These are phyloP conservation scores for Thalassarche chlororhynchos DNA, from an alignment of 2,113 vertebrate genomes.

Conservation along the genomic window DNA sequence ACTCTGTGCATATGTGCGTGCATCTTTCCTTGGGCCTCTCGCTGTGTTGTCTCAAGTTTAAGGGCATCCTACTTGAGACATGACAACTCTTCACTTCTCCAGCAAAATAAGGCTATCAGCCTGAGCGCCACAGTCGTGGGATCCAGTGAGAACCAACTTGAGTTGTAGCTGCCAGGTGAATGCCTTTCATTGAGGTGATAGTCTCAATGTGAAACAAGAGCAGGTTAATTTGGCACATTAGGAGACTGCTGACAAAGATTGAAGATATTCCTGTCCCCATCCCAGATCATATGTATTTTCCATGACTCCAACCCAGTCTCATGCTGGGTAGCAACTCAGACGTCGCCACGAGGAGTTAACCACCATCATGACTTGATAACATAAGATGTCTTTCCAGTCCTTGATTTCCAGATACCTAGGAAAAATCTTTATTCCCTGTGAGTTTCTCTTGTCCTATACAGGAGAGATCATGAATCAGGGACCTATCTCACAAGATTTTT, in stretches of 20 bases:
- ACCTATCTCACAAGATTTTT: neutral
- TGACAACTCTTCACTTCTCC: neutral
- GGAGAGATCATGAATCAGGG: neutral
- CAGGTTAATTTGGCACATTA: neutral
- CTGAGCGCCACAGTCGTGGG: neutral
- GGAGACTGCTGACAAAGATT: neutral
- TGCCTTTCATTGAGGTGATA: neutral
- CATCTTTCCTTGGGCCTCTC: neutral
- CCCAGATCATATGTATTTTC: neutral
- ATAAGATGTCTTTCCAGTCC: neutral
- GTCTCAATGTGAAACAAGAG: neutral
- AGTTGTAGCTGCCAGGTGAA: neutral
- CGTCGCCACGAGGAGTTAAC: neutral
- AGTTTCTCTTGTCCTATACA: neutral
- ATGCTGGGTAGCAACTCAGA: neutral
- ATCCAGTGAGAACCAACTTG: neutral
- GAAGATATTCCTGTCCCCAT: neutral
- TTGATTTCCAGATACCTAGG: neutral
- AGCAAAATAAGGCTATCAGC: neutral
- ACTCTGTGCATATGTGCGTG: accelerated
- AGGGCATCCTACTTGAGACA: neutral
- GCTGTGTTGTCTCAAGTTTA: neutral
- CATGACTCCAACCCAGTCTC: neutral
- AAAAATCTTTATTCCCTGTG: neutral
- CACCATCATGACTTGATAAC: neutral